Conservation (phyloP, 2,888 invertebrate species). For the Rhopalosiphum nymphaeae region DNA sequence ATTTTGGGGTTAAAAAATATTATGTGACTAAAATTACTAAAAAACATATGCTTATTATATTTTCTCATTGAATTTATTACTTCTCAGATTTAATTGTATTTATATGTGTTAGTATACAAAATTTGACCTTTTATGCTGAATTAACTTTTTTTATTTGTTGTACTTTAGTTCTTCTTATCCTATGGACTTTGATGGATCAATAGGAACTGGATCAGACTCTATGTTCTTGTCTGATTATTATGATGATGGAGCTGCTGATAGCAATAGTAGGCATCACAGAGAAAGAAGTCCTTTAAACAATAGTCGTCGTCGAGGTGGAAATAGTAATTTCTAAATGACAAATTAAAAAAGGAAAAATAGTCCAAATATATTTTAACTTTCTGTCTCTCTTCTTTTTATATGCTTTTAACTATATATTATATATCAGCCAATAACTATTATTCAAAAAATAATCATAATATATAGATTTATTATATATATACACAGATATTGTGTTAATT, state of each 20-base stretch:
- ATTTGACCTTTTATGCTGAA: not conserved
- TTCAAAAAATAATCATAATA: not conserved
- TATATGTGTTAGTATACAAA: not conserved
- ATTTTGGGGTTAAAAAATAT: not conserved
- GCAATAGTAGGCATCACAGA: conserved; percentile 21
- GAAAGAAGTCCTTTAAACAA: conserved; percentile 49
- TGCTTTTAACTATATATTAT: conserved; percentile 1
- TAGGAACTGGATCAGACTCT: conserved; percentile 9
- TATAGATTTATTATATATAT: conserved; percentile 30
- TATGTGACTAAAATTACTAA: not conserved
- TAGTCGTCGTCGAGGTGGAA: not conserved
- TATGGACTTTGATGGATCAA: conserved; percentile 61
- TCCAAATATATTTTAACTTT: not conserved
- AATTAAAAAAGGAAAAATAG: not conserved
- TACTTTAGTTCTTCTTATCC: conserved; percentile 55
- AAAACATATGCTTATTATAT: not conserved
- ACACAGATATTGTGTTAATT: not conserved
- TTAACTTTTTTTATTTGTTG: not conserved
- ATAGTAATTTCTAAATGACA: not conserved
- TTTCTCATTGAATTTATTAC: not conserved
- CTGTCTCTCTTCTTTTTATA: not conserved
- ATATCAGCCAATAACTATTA: not conserved
- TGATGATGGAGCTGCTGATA: conserved; percentile 23
- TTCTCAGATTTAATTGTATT: not conserved
- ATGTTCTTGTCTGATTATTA: conserved; percentile 41